Base-by-base conservation (phyloP, 2,113 vertebrate genomes). In the Peromyscus leucopus region DNA sequence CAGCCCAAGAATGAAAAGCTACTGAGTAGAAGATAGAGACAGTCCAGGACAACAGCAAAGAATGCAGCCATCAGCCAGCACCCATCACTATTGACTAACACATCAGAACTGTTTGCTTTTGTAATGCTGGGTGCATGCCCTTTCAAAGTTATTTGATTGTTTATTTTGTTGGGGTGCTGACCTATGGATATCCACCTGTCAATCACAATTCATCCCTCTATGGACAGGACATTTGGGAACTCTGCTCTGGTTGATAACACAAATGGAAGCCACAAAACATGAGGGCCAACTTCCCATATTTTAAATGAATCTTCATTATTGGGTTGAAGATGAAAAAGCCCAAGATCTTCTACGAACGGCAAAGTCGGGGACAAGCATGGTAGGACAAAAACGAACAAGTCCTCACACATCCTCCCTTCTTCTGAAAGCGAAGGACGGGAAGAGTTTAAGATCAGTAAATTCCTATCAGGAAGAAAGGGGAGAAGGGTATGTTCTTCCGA, bases 181-280 rank as follows among this genome's bases (percentile, higher is more conserved):
- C 74, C 94, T 84, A 72, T 65, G 21, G 93, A 93, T 90, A 96
- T 79, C 96, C 91, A 74, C 88, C 92, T 63, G 46, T 5, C 86
- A 76, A 21, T 80, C 61, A 42, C 86, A 36, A 3, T 21, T 80
- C 97, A 69, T 85, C 0, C 0, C 46, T 84, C 92, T 79, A 67
- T 75, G 17, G 26, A 89, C 67, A 55, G 92, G 48, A 85, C 90
- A 96, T 74, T 78, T 92, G 51, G 65, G 69, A 85, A 71, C 21
- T 97, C 97, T 97, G 91, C 95, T 97, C 93, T 85, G 89, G 83
- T 78, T 95, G 90, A 97, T 91, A 88, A 24, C 48, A 90, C 92
- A 90, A 96, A 85, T 55, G 0, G 1, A 86, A 86, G 72, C 82
- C 91, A 42, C 13, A 84, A 86, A 11, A 4, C 74, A 98, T 57